A percentile compares a stretch with the other conserved stretches of the same genome.
phyloP scores from a whole-genome alignment of 2,888 invertebrate genomes.

The Marronus borbonicus region DNA sequence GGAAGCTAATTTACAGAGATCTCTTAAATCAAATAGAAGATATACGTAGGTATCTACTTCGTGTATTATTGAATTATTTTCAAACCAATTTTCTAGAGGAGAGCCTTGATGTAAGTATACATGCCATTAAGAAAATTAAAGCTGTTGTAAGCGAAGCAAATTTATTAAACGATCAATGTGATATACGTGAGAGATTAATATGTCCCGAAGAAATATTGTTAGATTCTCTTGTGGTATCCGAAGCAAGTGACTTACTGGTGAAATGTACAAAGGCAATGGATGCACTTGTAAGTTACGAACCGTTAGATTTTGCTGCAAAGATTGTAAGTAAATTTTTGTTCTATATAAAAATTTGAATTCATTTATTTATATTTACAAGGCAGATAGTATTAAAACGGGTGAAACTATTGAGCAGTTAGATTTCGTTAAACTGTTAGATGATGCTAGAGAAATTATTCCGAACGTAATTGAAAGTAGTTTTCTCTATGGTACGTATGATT shows the following conservation, averaged over 20 bases:
- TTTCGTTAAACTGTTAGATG: slow-evolving; percentile 65
- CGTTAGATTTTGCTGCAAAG: slow-evolving; percentile 70
- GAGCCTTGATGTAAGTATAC: slow-evolving; percentile 57
- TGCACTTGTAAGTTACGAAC: slow-evolving; percentile 71
- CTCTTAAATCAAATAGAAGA: slow-evolving; percentile 61
- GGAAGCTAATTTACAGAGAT: slow-evolving; percentile 58
- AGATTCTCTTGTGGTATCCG: slow-evolving; percentile 64
- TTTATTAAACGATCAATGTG: slow-evolving; percentile 59
- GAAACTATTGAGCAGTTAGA: slow-evolving; percentile 66
- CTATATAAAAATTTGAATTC: background rate
- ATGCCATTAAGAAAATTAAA: slow-evolving; percentile 61
- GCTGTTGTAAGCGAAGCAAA: slow-evolving; percentile 62
- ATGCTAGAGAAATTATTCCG: slow-evolving; percentile 63
- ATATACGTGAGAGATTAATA: slow-evolving; percentile 62
- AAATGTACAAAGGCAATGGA: slow-evolving; percentile 65
- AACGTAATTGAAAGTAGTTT: slow-evolving; percentile 65
- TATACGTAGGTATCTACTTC: slow-evolving; percentile 57
- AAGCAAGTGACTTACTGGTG: slow-evolving; percentile 63
- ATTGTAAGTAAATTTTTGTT: slow-evolving; percentile 66
- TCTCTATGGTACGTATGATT: slow-evolving; percentile 72
- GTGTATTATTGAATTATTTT: background rate
- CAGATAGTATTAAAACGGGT: slow-evolving; percentile 57
- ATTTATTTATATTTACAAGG: slow-evolving; percentile 12
- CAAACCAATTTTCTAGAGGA: slow-evolving; percentile 55
- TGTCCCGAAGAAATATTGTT: slow-evolving; percentile 66